Evolutionary conservation across 1,140 invertebrate genomes (phyloP).

Genomic region (Pinna nobilis): DNA sequence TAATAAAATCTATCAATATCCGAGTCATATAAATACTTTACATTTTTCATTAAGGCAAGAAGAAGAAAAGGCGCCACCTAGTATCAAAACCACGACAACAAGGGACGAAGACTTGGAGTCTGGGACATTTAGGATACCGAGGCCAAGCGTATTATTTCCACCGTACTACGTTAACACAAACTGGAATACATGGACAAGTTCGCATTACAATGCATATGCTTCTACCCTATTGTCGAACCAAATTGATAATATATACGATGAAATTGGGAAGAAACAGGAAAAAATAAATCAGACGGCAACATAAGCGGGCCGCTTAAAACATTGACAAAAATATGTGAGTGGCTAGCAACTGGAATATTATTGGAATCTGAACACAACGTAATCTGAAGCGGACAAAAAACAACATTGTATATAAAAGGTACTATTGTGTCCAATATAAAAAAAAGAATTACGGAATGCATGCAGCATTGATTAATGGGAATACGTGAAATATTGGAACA

Average conservation of each 20-base stretch:
- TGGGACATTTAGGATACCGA: constrained; percentile 8
- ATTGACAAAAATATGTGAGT: too few relatives aligned
- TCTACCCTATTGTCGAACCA: not conserved
- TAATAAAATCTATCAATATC: not conserved
- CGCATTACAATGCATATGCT: not conserved
- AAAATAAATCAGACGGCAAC: too few relatives aligned
- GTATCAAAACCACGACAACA: not conserved
- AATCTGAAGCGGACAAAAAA: not conserved
- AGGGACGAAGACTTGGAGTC: not conserved
- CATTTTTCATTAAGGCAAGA: constrained; percentile 1
- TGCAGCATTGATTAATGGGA: too few relatives aligned
- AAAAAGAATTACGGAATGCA: too few relatives aligned
- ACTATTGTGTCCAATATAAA: too few relatives aligned
- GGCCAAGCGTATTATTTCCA: constrained; percentile 10
- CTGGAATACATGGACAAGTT: not conserved
- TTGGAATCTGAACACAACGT: not conserved
- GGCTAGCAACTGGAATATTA: not conserved
- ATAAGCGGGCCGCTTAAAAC: too few relatives aligned
- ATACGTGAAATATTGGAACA: too few relatives aligned
- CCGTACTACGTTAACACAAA: constrained; percentile 7
- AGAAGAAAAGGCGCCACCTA: constrained; percentile 1
- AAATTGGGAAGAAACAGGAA: too few relatives aligned
- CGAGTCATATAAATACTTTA: too few relatives aligned
- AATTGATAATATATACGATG: too few relatives aligned
- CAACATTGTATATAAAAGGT: too few relatives aligned